Evolutionary conservation across 2,797 vertebrate species (phyloP).

Genomic region (Peromyscus melanophrys): DNA sequence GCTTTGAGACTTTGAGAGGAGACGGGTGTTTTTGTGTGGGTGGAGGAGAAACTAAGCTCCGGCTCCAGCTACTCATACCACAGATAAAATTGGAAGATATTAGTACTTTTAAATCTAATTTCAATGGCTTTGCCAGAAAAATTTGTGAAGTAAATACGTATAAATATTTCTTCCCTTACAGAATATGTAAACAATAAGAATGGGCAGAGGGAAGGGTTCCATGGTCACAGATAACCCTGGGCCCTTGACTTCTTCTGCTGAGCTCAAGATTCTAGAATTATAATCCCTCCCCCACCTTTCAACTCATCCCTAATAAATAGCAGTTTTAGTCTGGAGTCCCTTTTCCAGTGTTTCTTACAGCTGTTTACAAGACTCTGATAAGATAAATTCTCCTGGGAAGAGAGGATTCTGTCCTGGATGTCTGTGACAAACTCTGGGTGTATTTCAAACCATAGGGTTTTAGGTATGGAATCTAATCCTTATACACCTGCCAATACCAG

Average conservation of each 20-base stretch:
- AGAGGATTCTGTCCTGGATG: not conserved
- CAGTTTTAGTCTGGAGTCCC: not conserved
- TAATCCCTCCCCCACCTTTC: not conserved
- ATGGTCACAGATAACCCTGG: not conserved
- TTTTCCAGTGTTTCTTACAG: not conserved
- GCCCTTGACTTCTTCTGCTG: not conserved
- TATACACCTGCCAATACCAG: not conserved
- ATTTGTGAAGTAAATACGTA: not conserved
- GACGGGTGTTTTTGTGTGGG: not conserved
- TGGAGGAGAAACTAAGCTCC: not conserved
- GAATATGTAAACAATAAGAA: slow-evolving; percentile 1
- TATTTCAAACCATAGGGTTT: not conserved
- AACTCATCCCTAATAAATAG: not conserved
- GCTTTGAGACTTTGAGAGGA: not conserved
- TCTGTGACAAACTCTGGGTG: not conserved
- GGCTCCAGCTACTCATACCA: not conserved
- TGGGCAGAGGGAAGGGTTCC: not conserved
- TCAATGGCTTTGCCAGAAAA: not conserved
- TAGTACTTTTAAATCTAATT: slow-evolving; percentile 4
- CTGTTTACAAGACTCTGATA: not conserved
- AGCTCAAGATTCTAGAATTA: not conserved
- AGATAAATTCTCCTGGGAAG: not conserved
- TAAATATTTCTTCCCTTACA: not conserved
- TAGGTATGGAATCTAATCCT: not conserved
- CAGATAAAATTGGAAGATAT: not conserved